These are phyloP conservation scores for Idaea straminata DNA, from an alignment of 2,888 invertebrate genomes.

Conservation along the genomic window DNA sequence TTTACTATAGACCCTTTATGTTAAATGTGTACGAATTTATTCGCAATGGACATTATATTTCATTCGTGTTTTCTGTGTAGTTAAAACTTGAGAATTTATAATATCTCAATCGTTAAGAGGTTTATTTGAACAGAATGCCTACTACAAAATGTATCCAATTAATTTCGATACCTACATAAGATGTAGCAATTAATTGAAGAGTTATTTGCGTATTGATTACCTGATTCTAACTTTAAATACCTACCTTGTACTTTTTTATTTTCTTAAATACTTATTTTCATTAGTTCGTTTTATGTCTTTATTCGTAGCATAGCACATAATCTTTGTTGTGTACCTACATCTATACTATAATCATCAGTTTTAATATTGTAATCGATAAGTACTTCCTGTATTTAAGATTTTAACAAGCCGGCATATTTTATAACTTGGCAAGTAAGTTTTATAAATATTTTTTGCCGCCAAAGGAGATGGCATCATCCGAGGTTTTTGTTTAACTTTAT, in stretches of 20 bases:
- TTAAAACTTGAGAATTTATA: not conserved
- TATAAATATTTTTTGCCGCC: no score
- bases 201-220: not conserved
- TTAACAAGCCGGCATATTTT: not conserved
- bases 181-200: not conserved
- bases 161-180: not conserved
- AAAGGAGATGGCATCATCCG: no score
- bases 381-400: not conserved
- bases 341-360: not conserved
- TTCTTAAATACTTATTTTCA: no score
- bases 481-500: no score
- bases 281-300: no score
- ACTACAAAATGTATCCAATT: not conserved
- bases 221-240: not conserved
- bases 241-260: no score
- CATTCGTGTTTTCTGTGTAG: not conserved
- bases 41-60: not conserved
- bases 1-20: not conserved
- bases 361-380: not conserved
- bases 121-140: not conserved
- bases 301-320: no score
- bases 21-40: not conserved
- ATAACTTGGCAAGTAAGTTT: no score
- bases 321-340: no score
- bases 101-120: not conserved